phyloP scores from a whole-genome alignment of 2,113 vertebrate genomes.

The Dipodomys stephensi region DNA sequence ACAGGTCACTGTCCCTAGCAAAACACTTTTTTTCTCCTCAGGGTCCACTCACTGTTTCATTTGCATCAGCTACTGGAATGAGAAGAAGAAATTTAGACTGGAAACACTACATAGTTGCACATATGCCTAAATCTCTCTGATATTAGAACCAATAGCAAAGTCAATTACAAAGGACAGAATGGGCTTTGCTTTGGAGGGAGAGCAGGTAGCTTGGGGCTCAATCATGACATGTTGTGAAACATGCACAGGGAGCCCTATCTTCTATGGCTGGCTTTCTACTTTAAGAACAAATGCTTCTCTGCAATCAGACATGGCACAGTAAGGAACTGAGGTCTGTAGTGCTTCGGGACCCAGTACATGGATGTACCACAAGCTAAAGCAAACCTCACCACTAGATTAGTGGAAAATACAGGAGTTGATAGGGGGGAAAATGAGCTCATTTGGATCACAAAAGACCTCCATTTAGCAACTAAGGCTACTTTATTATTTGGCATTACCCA shows the following conservation, averaged over 20 bases:
- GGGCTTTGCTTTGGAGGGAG: background rate
- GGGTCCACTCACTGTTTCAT: background rate
- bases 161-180: background rate
- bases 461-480: background rate
- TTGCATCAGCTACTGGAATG: background rate
- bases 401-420: background rate
- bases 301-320: background rate
- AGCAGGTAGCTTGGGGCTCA: background rate
- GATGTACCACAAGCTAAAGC: background rate
- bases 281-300: background rate
- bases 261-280: background rate
- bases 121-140: background rate
- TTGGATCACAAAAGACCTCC: background rate
- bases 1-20: no score
- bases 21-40: background rate
- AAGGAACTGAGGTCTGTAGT: background rate
- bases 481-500: background rate
- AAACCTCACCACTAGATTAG: background rate
- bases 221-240: background rate
- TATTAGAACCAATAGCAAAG: background rate
- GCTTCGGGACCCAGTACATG: background rate
- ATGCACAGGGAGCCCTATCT: background rate
- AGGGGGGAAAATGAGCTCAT: background rate
- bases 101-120: background rate
- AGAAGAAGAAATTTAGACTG: background rate